phyloP scores from a whole-genome alignment of 1,140 invertebrate genomes.

The Tetramorium parvispinum region DNA sequence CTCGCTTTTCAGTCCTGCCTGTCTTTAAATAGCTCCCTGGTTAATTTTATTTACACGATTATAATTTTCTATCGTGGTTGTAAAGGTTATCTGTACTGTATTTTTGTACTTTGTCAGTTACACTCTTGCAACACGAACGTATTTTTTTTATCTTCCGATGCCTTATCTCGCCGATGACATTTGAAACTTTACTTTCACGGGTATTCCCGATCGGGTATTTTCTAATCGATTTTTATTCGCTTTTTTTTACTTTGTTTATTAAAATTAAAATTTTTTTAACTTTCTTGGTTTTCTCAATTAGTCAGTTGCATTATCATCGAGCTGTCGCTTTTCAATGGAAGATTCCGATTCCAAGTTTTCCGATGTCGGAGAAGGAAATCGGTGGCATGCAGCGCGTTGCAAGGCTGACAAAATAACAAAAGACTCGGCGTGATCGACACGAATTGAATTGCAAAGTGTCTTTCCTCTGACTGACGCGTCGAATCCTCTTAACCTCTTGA shows the following conservation, averaged over 20 bases:
- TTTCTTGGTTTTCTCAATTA: background rate
- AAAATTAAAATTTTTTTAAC: background rate
- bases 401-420: conserved; percentile 60
- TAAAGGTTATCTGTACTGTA: conserved; percentile 46
- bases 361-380: background rate
- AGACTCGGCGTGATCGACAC: conserved; percentile 20
- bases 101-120: background rate
- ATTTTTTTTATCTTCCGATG: background rate
- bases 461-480: conserved; percentile 67
- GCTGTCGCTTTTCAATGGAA: background rate
- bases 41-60: background rate
- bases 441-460: conserved; percentile 75
- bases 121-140: background rate
- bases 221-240: background rate
- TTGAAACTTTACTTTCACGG: background rate
- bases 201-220: background rate
- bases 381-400: conserved; percentile 12
- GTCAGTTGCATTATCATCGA: background rate
- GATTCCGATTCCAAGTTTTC: background rate
- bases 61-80: background rate
- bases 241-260: background rate
- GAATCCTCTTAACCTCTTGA: conserved; percentile 75
- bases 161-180: conserved; percentile 22
- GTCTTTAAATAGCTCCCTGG: background rate
- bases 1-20: background rate